A percentile compares a stretch with the other conserved stretches of the same genome.
Evolutionary conservation across 2,888 invertebrate genomes (phyloP).

Genomic region (Ectemnius continuus): DNA sequence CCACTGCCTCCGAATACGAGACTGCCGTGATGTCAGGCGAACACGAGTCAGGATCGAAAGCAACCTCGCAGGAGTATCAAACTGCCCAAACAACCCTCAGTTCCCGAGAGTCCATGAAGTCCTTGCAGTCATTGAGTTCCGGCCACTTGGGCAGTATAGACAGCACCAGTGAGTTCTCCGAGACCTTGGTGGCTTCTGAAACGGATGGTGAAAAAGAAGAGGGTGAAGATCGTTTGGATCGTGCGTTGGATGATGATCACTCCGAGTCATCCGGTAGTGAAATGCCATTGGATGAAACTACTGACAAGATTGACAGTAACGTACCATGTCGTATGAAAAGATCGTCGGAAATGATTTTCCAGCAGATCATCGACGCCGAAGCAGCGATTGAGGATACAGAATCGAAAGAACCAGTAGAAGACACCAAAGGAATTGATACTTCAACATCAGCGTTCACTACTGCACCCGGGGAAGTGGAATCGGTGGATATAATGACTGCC

Average conservation of each 20-base stretch:
- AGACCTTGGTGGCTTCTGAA: slow-evolving; percentile 94
- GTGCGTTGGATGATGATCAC: slow-evolving; percentile 70
- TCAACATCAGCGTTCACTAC: slow-evolving; percentile 77
- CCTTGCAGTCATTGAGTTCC: slow-evolving; percentile 92
- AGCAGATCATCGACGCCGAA: slow-evolving; percentile 81
- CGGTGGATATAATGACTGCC: slow-evolving; percentile 80
- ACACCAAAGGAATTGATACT: slow-evolving; percentile 57
- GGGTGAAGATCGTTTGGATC: slow-evolving; percentile 80
- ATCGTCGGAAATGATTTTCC: slow-evolving; percentile 94
- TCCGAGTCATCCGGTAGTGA: slow-evolving; percentile 66
- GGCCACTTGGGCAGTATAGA: slow-evolving; percentile 93
- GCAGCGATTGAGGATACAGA: slow-evolving; percentile 36
- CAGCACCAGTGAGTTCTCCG: slow-evolving; percentile 91
- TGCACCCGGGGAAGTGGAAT: slow-evolving; percentile 74
- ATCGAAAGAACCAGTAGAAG: slow-evolving; percentile 49
- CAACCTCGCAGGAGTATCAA: slow-evolving; percentile 91
- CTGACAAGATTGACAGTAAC: slow-evolving; percentile 79
- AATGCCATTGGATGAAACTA: slow-evolving; percentile 63
- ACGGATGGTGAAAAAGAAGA: slow-evolving; percentile 85
- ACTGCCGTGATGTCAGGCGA: slow-evolving; percentile 90
- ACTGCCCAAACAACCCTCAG: slow-evolving; percentile 93
- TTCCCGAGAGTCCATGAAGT: slow-evolving; percentile 93
- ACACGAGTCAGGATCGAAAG: slow-evolving; percentile 84
- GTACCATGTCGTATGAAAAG: slow-evolving; percentile 86
- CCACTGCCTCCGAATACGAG: slow-evolving; percentile 91